A percentile compares a stretch with the other conserved stretches of the same genome.
phyloP scores from a whole-genome alignment of 2,797 vertebrate genomes.

The Parauchenoglanis punctatus region DNA sequence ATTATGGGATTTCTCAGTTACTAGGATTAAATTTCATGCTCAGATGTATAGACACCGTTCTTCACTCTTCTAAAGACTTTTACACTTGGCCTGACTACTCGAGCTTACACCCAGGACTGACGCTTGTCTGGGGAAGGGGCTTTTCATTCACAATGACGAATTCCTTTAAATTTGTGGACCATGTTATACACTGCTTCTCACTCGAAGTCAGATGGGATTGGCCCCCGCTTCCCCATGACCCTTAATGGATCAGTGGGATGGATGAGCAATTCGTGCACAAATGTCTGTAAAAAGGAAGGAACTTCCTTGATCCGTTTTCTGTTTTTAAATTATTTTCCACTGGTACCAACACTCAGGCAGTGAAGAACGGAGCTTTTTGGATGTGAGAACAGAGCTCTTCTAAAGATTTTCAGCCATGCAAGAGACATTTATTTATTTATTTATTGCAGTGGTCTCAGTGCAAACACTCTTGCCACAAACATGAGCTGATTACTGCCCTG shows the following conservation, averaged over 20 bases:
- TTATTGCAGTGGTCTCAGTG: not conserved
- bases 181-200: no score
- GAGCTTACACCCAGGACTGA: no score
- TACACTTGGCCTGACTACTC: not conserved
- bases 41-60: not conserved
- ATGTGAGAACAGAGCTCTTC: not conserved
- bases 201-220: no score
- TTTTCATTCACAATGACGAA: not conserved
- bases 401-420: not conserved
- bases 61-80: not conserved
- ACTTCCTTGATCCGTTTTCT: not conserved
- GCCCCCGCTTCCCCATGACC: no score
- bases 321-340: not conserved
- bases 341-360: not conserved
- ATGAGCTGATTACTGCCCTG: not conserved
- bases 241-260: no score
- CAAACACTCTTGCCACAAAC: not conserved
- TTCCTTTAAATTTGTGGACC: not conserved
- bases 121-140: no score
- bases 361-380: not conserved
- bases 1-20: not conserved
- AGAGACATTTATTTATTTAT: not conserved
- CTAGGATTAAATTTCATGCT: not conserved
- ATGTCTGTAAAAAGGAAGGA: not conserved
- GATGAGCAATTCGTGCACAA: not conserved